A percentile compares a stretch with the other conserved stretches of the same genome.
These are phyloP conservation scores for Julus scandinavius DNA, from an alignment of 2,888 invertebrate genomes.

Conservation along the genomic window DNA sequence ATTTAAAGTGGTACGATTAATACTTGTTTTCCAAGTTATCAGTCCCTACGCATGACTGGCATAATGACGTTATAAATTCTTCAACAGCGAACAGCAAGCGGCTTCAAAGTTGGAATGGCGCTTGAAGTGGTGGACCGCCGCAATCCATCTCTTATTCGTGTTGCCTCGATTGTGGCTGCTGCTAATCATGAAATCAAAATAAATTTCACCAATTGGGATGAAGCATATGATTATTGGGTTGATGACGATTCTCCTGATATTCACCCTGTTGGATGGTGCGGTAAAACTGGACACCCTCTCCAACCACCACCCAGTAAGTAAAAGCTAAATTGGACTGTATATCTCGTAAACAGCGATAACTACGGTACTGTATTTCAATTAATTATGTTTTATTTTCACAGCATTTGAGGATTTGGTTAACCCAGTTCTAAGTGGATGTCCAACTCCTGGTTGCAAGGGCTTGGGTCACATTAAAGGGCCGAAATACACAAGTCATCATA, in stretches of 20 bases:
- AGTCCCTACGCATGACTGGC: background rate
- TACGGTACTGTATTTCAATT: background rate
- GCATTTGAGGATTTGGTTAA: conserved; percentile 74
- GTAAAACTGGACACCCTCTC: conserved; percentile 85
- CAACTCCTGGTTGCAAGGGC: conserved; percentile 87
- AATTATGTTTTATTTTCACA: conserved; percentile 62
- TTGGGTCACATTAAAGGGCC: conserved; percentile 87
- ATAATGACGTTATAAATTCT: background rate
- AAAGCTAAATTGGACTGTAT: background rate
- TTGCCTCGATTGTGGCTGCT: conserved; percentile 82
- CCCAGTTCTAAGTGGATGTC: conserved; percentile 73
- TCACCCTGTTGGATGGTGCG: conserved; percentile 92
- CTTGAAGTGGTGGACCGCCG: conserved; percentile 85
- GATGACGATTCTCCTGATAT: conserved; percentile 91
- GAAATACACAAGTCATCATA: conserved; percentile 78
- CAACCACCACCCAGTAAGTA: conserved; percentile 78
- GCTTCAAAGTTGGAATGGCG: conserved; percentile 86
- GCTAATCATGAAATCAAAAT: conserved; percentile 80
- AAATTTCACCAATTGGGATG: conserved; percentile 90
- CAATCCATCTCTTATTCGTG: conserved; percentile 83
- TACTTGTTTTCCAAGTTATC: background rate
- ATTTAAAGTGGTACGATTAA: conserved; percentile 71
- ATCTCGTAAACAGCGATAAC: no score
- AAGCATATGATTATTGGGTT: conserved; percentile 84
- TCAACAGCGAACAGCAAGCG: conserved; percentile 76